Evolutionary conservation across 2,797 vertebrate species (phyloP).

Genomic region (Aphelocoma californica): DNA sequence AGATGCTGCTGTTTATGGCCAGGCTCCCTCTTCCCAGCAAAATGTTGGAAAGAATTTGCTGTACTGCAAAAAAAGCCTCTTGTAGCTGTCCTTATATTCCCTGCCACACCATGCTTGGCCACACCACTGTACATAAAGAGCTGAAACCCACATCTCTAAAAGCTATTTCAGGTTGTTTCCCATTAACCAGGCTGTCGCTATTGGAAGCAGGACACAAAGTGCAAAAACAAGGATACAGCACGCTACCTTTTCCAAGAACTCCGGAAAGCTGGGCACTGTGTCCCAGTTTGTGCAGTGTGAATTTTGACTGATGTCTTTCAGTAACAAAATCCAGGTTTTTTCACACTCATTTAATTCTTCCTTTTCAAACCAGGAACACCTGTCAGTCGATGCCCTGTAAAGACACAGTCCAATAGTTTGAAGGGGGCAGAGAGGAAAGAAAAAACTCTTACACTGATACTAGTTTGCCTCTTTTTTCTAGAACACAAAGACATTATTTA

Average conservation of each 20-base stretch:
- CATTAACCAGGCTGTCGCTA: neutral
- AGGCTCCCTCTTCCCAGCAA: neutral
- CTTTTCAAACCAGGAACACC: constrained; percentile 73
- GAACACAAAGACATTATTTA: neutral
- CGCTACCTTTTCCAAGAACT: constrained; percentile 64
- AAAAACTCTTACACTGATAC: neutral
- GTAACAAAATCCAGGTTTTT: constrained; percentile 72
- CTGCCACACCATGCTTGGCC: neutral
- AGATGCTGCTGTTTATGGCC: neutral
- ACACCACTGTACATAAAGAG: neutral
- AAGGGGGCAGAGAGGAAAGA: neutral
- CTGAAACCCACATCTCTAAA: neutral
- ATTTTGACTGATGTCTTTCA: constrained; percentile 63
- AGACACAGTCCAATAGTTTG: neutral
- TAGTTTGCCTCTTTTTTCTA: neutral
- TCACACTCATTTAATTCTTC: constrained; percentile 69
- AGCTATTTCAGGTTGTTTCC: neutral
- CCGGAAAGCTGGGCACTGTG: constrained; percentile 72
- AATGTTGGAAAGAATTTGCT: neutral
- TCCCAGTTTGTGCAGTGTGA: constrained; percentile 49
- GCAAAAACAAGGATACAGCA: neutral
- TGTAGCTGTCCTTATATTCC: neutral
- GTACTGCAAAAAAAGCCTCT: neutral
- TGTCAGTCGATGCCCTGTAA: constrained; percentile 11
- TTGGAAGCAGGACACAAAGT: neutral